Evolutionary conservation across 2,113 vertebrate genomes (phyloP), one percentile per base, ranked within the genome.

Genomic region (Thamnaconus septentrionalis): DNA sequence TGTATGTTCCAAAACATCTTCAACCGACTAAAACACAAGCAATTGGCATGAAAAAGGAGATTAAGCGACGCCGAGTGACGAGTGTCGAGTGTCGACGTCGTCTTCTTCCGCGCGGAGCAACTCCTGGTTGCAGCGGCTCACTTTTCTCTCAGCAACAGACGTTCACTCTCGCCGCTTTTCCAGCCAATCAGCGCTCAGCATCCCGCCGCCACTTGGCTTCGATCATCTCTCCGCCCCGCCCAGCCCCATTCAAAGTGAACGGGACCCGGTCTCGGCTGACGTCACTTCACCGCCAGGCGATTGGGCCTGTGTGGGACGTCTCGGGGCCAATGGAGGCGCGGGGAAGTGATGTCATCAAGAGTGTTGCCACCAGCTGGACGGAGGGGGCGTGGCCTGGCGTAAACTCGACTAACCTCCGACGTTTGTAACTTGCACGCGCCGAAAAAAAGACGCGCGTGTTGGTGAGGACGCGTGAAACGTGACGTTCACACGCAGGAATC

Each of bases 291-390:
- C 61, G 62, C 64, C 18, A 67, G 63, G 56, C 66, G 70, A 93
- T 93, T 91, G 91, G 93, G 53, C 73, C 79, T 58, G 56, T 42
- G 64, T 7, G 46, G 48, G 5, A n/a, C 42, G 74, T 69, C 71
- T 76, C 48, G 0, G 48, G 73, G 65, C 93, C 92, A 93, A 94
- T 94, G 62, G 79, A 39, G 42, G 56, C 43, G 18, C 69, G 53
- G 45, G 64, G 55, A 12, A 84, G 74, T 94, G 92, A 94, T 91
- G 92, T 94, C 91, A 92, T 85, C 85, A 86, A 64, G 69, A 88
- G 90, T 92, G 93, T 94, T 94, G 93, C 93, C 93, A 94, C 91
- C 93, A 94, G 91, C 92, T 93, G 92, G 87, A 87, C 79, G 41
- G 5, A 73, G 84, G 84, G 85, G 93, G 93, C 90, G 92, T 90